Evolutionary conservation across 2,888 invertebrate genomes (phyloP).

Genomic region (Limnephilus rhombicus): DNA sequence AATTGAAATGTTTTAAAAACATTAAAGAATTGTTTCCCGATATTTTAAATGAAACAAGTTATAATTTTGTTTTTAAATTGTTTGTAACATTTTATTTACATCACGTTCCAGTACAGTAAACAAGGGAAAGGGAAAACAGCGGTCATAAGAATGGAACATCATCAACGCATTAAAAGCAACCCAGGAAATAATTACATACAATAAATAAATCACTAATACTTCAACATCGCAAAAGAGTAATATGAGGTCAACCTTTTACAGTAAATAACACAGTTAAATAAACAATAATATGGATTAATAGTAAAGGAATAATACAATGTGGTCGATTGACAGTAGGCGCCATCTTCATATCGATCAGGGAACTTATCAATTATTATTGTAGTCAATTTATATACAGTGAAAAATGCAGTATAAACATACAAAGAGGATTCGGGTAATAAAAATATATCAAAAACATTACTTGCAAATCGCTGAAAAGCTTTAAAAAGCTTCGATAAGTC

Average conservation of each 20-base stretch:
- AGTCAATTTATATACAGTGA: constrained; percentile 11
- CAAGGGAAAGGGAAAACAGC: constrained; percentile 38
- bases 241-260: constrained; percentile 7
- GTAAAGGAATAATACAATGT: not conserved
- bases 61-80: constrained; percentile 24
- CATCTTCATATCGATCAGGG: not conserved
- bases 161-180: constrained; percentile 29
- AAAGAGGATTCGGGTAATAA: constrained; percentile 11
- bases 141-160: constrained; percentile 15
- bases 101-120: constrained; percentile 40
- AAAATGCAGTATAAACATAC: constrained; percentile 47
- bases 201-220: constrained; percentile 41
- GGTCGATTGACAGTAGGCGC: not conserved
- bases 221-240: not conserved
- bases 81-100: constrained; percentile 54
- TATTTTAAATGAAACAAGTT: not conserved
- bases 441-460: constrained; percentile 33
- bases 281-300: not conserved
- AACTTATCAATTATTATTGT: not conserved
- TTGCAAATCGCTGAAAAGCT: constrained; percentile 33
- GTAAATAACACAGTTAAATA: not conserved
- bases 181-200: not conserved
- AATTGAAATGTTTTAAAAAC: no score
- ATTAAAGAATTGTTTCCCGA: not conserved
- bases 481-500: constrained; percentile 24